Evolutionary conservation across 2,113 vertebrate species (phyloP).

Genomic region (Stigmatopora argus): DNA sequence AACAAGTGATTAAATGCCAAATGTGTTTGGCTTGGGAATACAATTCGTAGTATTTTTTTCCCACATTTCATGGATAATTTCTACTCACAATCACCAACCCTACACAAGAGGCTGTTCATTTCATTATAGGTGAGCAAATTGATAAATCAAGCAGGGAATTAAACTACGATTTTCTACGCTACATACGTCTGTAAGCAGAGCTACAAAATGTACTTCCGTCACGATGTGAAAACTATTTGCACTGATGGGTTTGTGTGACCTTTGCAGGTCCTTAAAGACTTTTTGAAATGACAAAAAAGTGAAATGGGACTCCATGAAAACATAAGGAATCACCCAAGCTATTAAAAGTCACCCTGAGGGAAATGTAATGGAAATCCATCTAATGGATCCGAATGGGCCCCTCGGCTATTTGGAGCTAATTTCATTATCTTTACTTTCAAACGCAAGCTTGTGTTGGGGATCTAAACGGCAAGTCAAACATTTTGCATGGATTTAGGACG

Average conservation of each 20-base stretch:
- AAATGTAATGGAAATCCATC: conserved; percentile 7
- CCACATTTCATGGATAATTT: no score
- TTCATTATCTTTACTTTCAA: conserved; percentile 7
- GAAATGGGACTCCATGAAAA: not conserved
- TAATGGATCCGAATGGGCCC: conserved; percentile 7
- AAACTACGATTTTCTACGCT: not conserved
- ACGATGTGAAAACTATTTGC: not conserved
- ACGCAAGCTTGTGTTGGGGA: not conserved
- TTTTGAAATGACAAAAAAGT: not conserved
- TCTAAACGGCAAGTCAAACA: not conserved
- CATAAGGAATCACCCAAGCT: not conserved
- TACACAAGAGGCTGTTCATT: not conserved
- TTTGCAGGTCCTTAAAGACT: not conserved
- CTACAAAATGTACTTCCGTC: not conserved
- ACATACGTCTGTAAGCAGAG: not conserved
- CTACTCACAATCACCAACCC: not conserved
- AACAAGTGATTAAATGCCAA: not conserved
- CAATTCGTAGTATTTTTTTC: no score
- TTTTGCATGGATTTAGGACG: not conserved
- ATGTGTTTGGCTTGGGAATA: not conserved
- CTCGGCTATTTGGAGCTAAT: conserved; percentile 2
- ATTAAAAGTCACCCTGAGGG: conserved; percentile 2
- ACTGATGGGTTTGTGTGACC: not conserved
- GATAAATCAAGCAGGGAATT: not conserved
- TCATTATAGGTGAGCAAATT: not conserved